These are phyloP conservation scores for Tiliacea citrago DNA, from an alignment of 2,888 invertebrate genomes.

Conservation along the genomic window DNA sequence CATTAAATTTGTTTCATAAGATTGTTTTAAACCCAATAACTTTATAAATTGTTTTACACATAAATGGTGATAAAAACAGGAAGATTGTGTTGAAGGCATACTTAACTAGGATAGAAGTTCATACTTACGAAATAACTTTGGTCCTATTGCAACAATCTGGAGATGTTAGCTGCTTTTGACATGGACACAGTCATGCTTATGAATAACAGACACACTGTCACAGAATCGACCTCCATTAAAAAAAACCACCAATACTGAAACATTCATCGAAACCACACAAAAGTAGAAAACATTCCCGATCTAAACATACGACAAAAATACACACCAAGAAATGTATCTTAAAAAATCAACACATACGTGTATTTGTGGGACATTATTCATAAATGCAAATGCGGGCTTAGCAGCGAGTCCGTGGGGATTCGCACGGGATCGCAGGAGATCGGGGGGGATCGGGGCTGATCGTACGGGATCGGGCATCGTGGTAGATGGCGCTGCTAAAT, in stretches of 20 bases:
- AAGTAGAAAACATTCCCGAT: slow-evolving; percentile 33
- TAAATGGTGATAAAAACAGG: background rate
- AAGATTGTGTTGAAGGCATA: background rate
- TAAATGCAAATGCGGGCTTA: slow-evolving; percentile 72
- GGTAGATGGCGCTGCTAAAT: slow-evolving; percentile 61
- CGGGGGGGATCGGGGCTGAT: slow-evolving; percentile 22
- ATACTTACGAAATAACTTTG: background rate
- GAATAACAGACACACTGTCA: background rate
- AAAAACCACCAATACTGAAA: slow-evolving; percentile 20
- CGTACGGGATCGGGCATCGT: slow-evolving; percentile 45
- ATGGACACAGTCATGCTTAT: background rate
- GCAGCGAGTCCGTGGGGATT: slow-evolving; percentile 61
- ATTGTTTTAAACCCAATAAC: background rate
- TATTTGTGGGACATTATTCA: slow-evolving; percentile 70
- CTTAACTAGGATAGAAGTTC: background rate
- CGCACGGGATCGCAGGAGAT: slow-evolving; percentile 36
- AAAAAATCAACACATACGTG: slow-evolving; percentile 64
- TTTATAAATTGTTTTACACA: too few species aligned
- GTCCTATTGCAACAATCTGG: background rate
- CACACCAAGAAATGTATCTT: slow-evolving; percentile 61
- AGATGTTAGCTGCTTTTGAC: too few species aligned
- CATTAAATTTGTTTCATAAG: slow-evolving; percentile 35
- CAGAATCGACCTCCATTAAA: slow-evolving; percentile 14
- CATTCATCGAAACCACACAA: slow-evolving; percentile 25
- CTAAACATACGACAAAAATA: slow-evolving; percentile 44